phyloP scores from a whole-genome alignment of 2,888 invertebrate species.

The Bellardia bayeri region DNA sequence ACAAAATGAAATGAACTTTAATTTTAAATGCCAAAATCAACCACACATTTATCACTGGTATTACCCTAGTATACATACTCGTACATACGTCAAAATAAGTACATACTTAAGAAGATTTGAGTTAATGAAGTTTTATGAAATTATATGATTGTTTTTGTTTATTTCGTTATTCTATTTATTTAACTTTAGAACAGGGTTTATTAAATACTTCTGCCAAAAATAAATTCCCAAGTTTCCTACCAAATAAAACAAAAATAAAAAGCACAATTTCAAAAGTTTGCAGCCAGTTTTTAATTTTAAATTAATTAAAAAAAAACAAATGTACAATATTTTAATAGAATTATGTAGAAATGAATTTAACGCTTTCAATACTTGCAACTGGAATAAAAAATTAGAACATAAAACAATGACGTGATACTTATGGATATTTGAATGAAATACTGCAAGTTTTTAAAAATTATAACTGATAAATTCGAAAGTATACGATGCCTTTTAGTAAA shows the following conservation, averaged over 20 bases:
- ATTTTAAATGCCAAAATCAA: no score
- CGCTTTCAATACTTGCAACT: no score
- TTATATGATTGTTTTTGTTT: neutral
- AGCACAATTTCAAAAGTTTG: neutral
- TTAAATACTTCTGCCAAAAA: neutral
- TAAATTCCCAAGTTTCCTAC: neutral
- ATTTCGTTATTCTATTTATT: neutral
- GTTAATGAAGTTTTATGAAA: conserved; percentile 14
- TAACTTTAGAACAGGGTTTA: neutral
- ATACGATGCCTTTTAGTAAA: no score
- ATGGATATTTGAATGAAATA: no score
- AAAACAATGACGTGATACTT: no score
- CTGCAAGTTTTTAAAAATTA: neutral
- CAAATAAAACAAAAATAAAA: neutral
- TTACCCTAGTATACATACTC: no score
- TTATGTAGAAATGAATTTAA: neutral
- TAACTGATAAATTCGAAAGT: neutral
- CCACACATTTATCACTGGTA: no score
- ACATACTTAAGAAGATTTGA: conserved; percentile 33
- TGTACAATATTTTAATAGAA: neutral
- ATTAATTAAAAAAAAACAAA: conserved; percentile 11
- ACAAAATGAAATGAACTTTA: no score
- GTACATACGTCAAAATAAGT: neutral
- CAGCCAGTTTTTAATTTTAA: neutral
- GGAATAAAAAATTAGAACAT: no score